Conservation (phyloP, 2,113 vertebrate species). For the Pterocles gutturalis region DNA sequence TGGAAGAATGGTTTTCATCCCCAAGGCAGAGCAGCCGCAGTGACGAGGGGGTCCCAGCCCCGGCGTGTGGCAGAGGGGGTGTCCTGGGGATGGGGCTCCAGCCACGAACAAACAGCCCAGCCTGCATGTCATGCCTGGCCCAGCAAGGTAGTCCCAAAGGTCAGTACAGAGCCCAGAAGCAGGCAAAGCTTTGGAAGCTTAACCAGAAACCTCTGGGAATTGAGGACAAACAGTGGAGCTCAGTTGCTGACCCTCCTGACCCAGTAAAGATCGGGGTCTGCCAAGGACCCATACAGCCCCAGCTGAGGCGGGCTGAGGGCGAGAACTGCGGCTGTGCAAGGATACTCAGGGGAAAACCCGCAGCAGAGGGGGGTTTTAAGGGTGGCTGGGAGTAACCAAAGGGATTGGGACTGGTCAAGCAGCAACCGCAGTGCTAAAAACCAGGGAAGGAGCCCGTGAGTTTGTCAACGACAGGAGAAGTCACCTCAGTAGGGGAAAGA, state of each 20-base stretch:
- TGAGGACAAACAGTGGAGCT: background rate
- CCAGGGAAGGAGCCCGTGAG: background rate
- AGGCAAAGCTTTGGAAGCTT: background rate
- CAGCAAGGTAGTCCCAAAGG: background rate
- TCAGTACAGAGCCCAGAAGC: background rate
- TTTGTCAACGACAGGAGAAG: accelerated
- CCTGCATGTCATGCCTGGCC: background rate
- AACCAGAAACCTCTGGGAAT: background rate
- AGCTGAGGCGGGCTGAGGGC: background rate
- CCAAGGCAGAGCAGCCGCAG: background rate
- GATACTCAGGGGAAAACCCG: background rate
- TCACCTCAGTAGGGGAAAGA: too few species aligned
- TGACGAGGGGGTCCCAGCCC: background rate
- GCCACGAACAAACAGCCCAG: background rate
- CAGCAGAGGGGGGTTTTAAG: too few species aligned
- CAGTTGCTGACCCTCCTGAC: background rate
- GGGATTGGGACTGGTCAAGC: background rate
- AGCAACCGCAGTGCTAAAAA: background rate
- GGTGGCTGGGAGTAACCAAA: background rate
- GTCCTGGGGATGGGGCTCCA: background rate
- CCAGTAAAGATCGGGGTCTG: background rate
- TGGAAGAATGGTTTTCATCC: background rate
- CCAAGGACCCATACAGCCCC: too few species aligned
- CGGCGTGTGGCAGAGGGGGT: accelerated
- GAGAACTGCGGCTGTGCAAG: background rate